phyloP scores from a whole-genome alignment of 2,797 vertebrate species.

The Neosalanx taihuensis region DNA sequence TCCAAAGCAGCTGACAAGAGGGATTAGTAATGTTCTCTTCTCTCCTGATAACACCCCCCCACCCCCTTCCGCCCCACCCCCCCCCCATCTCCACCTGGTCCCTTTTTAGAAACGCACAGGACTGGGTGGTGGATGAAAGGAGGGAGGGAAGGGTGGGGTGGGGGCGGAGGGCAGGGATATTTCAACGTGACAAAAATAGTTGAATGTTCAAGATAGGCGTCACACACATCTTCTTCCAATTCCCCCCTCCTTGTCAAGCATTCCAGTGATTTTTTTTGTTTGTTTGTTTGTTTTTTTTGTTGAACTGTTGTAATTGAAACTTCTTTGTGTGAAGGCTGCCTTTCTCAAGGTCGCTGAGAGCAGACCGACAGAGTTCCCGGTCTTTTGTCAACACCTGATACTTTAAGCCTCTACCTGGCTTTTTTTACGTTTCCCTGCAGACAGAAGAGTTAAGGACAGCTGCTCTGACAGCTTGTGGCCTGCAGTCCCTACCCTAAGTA shows the following conservation, averaged over 20 bases:
- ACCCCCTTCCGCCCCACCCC: neutral
- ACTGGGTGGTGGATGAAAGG: constrained; percentile 25
- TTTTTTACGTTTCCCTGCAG: constrained; percentile 4
- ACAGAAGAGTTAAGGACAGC: constrained; percentile 35
- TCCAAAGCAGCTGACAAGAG: constrained; percentile 84
- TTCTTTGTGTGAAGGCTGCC: constrained; percentile 50
- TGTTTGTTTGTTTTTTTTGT: neutral
- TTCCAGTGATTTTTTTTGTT: constrained; percentile 49
- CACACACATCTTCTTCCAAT: constrained; percentile 6
- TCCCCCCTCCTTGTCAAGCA: constrained; percentile 32
- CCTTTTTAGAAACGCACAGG: constrained; percentile 44
- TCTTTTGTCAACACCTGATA: constrained; percentile 30
- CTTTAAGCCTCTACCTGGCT: constrained; percentile 28
- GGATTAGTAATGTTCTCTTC: constrained; percentile 66
- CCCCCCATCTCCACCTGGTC: constrained; percentile 26
- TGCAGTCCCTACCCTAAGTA: constrained; percentile 37
- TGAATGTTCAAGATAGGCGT: neutral
- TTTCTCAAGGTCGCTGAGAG: constrained; percentile 45
- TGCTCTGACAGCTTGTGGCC: constrained; percentile 57
- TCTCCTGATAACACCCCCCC: neutral
- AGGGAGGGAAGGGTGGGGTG: too few relatives aligned
- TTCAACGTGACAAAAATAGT: neutral
- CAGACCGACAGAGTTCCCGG: constrained; percentile 49
- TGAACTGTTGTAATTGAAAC: constrained; percentile 29
- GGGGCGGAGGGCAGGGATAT: too few relatives aligned